phyloP scores from a whole-genome alignment of 2,113 vertebrate genomes.

The Muscicapa adusta region DNA sequence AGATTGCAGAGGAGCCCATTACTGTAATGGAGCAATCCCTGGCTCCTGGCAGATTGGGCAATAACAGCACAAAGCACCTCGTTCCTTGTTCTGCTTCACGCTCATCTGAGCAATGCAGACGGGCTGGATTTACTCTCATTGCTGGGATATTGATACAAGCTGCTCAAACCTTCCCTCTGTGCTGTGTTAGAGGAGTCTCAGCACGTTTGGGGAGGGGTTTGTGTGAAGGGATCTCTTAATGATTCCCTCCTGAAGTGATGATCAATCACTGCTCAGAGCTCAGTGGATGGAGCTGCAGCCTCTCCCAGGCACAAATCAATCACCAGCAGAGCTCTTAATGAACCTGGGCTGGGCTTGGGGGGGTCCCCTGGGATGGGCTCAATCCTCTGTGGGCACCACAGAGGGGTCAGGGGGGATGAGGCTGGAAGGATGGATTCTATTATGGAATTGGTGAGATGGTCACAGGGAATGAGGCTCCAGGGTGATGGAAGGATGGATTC shows the following conservation, averaged over 20 bases:
- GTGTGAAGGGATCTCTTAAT: background rate
- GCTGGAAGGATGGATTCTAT: background rate
- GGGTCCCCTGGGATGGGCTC: background rate
- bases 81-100: background rate
- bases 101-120: background rate
- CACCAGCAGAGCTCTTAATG: background rate
- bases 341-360: background rate
- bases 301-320: background rate
- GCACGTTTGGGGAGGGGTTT: background rate
- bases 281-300: background rate
- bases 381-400: rapidly evolving
- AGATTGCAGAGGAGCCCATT: background rate
- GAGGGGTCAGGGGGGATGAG: background rate
- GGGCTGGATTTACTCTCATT: background rate
- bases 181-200: background rate
- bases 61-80: background rate
- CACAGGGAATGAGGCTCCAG: no score
- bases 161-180: background rate
- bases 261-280: background rate
- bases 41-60: background rate
- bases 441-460: no score
- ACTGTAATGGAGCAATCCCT: background rate
- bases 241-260: background rate
- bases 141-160: background rate
- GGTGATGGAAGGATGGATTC: no score